phyloP scores from a whole-genome alignment of 2,888 invertebrate genomes.

The Hanleya hanleyi region DNA sequence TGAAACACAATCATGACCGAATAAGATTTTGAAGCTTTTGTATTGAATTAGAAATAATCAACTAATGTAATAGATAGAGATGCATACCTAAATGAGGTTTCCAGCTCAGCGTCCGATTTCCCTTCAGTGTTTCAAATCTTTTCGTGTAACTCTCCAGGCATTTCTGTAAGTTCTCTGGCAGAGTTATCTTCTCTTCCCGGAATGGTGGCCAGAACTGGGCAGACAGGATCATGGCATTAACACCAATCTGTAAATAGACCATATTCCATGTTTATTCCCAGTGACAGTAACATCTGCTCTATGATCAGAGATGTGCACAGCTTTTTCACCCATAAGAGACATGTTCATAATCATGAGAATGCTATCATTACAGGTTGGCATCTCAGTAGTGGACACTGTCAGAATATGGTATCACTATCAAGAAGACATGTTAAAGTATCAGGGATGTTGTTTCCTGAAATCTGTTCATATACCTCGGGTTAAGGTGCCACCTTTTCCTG shows the following conservation, averaged over 20 bases:
- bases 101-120: conserved; percentile 94
- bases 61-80: background rate
- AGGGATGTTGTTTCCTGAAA: too few relatives aligned
- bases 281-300: too few relatives aligned
- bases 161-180: conserved; percentile 86
- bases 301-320: background rate
- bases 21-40: background rate
- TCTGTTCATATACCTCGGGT: too few relatives aligned
- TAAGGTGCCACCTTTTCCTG: too few relatives aligned
- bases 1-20: background rate
- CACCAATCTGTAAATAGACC: conserved; percentile 42
- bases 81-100: conserved; percentile 86
- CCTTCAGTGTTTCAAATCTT: conserved; percentile 87
- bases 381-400: too few relatives aligned
- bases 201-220: conserved; percentile 99
- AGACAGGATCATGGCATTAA: conserved; percentile 93
- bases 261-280: too few relatives aligned
- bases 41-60: background rate
- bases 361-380: background rate
- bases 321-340: background rate
- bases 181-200: conserved; percentile 92
- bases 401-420: too few relatives aligned
- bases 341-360: background rate
- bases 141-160: conserved; percentile 91
- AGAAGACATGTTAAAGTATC: too few relatives aligned